Base-by-base conservation (phyloP, 2,888 invertebrate genomes). In the Pimpla rufipes region DNA sequence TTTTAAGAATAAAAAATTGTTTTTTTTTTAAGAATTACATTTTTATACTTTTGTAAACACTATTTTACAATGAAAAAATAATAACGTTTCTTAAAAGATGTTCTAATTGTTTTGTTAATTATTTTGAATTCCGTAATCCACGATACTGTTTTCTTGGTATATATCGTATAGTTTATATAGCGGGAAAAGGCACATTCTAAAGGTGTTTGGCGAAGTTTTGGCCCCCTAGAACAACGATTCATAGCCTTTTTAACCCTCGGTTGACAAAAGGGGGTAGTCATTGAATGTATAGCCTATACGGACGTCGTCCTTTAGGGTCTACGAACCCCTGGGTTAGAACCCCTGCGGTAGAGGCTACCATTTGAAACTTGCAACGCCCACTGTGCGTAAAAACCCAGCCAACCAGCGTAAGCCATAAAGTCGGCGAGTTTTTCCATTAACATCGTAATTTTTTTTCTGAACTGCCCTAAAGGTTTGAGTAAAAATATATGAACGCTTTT, bases 351-450 rank as follows among this genome's bases (percentile, higher is more conserved):
- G 37, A 35, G 59, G 16, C 8, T 59, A 16, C 37, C 16, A 37
- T 59, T 59, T 35, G 37, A 37, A 59, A 59, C 8, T 59, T 35
- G 59, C 59, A 59, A 37, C 59, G 59, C 59, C 59, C 37, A 59
- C 59, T 37, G 62, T 37, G 13, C 37, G 40, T 62, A 40, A 62
- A 62, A 62, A 37, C 35, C 16, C 23, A 40, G 40, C 37, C 62
- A 18, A 62, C 62, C 62, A 16, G 37, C 3, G 37, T 37, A 18
- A 37, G 35, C 62, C 62, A 62, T 62, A 62, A 62, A 62, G 37
- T 16, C 37, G 8, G 5, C 59, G 35, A 29, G 13, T 59, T n/a
- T 59, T 35, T 59, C 16, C 35, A 29, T 59, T 16, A n/a, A 37
- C 7, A 37, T 37, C 23, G 5, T 29, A 6, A 35, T 37, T 62